Base-by-base conservation (phyloP, 2,113 vertebrate genomes). In the Camelus dromedarius region DNA sequence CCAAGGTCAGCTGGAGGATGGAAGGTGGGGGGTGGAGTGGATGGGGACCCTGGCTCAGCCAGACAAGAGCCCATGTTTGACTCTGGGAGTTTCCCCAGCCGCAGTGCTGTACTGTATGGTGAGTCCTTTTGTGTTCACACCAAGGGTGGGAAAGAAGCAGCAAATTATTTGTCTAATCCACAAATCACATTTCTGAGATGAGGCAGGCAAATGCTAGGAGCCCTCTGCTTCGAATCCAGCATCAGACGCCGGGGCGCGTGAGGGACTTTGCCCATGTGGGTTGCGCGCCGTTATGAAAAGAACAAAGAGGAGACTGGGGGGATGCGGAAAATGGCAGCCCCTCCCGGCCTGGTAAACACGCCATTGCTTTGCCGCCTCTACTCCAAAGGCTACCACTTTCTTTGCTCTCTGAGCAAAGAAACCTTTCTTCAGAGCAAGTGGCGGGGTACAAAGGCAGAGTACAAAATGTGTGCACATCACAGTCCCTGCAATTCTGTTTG, bases 401-500 rank as follows among this genome's bases (percentile, higher is more conserved):
- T 98, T 97, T 98, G 98, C 98, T 98, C 95, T 98, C 76, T 96
- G 82, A 98, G 98, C 97, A 98, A 97, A 99, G 98, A 97, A 98
- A 98, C 98, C 98, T 98, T 99, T 99, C 98, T 99, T 99, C 99
- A 98, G 98, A 98, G 96, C 3, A 14, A 83, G 99, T 98, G 98
- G 98, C 98, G 84, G 98, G 98, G 98, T 99, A 99, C 99, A 99
- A 99, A 99, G 98, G 98, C 98, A 98, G 98, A 99, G 98, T 98
- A 99, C 99, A 99, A 99, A 99, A 99, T 98, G 98, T 97, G 98
- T 95, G 92, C 98, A 99, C 99, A 99, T 99, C 99, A 99, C 96
- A 99, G 99, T 98, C 98, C 97, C 98, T 87, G 98, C 98, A 98
- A 99, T 99, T 99, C 99, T 99, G 99, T 99, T 99, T 99, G 99